Percentiles rank a stretch among this genome's conserved stretches.
Conservation (phyloP, 2,113 vertebrate genomes). For the Sinocyclocheilus anophthalmus region DNA sequence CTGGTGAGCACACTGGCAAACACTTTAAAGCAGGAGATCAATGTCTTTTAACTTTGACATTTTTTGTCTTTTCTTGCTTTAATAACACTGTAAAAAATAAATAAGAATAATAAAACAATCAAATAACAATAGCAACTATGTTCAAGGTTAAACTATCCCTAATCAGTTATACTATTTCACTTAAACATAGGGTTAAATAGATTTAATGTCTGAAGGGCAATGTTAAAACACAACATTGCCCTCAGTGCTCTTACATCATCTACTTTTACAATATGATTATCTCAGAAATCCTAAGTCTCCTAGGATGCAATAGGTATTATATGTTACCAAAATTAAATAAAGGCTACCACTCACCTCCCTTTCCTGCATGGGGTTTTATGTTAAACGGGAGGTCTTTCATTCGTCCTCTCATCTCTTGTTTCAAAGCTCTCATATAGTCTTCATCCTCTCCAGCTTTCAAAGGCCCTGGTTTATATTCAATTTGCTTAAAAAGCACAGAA, state of each 20-base stretch:
- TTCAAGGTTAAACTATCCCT: background rate
- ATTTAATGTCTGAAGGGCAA: background rate
- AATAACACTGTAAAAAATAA: background rate
- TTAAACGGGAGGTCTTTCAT: conserved; percentile 83
- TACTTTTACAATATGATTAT: background rate
- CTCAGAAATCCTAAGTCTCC: background rate
- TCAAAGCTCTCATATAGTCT: conserved; percentile 88
- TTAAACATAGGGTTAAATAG: background rate
- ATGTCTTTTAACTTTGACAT: background rate
- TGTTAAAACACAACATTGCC: background rate
- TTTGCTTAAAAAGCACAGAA: conserved; percentile 60
- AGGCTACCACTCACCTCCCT: conserved; percentile 71
- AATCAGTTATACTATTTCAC: conserved; percentile 9
- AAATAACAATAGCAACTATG: background rate
- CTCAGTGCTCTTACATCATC: background rate
- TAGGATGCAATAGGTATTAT: background rate
- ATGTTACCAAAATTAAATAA: conserved; percentile 35
- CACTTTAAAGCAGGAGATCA: background rate
- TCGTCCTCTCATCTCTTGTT: conserved; percentile 86
- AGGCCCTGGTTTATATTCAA: conserved; percentile 85
- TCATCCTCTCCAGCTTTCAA: conserved; percentile 84
- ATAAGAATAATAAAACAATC: background rate
- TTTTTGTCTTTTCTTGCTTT: background rate
- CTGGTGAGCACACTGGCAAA: background rate
- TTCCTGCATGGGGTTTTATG: conserved; percentile 72